Base-by-base conservation (phyloP, 2,113 vertebrate genomes). In the Oenanthe oenanthe region DNA sequence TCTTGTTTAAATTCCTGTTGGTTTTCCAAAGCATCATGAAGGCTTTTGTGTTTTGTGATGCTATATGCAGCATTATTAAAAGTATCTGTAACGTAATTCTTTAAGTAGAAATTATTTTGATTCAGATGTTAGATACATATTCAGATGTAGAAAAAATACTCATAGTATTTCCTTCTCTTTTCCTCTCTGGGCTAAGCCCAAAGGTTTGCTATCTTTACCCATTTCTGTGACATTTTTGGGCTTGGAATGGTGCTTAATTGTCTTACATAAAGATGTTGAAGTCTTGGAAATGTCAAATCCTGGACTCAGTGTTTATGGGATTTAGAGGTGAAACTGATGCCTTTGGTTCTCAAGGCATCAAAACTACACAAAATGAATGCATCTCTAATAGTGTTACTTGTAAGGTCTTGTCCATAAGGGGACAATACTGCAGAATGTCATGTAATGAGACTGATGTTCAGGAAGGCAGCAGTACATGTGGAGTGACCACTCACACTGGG, bases 1-100 rank as follows among this genome's bases (percentile, higher is more conserved):
- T 97, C 94, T 82, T 15, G 7, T 75, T 88, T 86, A 93, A 95
- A 87, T 91, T 92, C 57, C 70, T 19, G 24, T 91, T 95, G 40
- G 70, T 72, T 84, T 96, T 92, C 70, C n/a, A 87, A 89, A 90
- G 31, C 53, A 71, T 79, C 31, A 43, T 3, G 7, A 56, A 80
- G 38, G 7, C 58, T 85, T 92, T 88, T 88, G 34, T 80, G 40
- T 83, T 88, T 89, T 91, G 50, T 56, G 38, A 77, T 87, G 29
- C 60, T 66, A 14, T 73, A 53, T 54, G 36, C 38, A 60, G 7
- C 50, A 24, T 89, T 95, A 66, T 73, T 90, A 62, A 31, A 95
- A 87, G 32, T 80, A 88, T 45, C 25, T 87, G 51, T 72, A 81
- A 65, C 22, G 25, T 61, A 83, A 38, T 62, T 85, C 32, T 65